phyloP scores from a whole-genome alignment of 2,797 vertebrate genomes.

The Sitta carolinensis region DNA sequence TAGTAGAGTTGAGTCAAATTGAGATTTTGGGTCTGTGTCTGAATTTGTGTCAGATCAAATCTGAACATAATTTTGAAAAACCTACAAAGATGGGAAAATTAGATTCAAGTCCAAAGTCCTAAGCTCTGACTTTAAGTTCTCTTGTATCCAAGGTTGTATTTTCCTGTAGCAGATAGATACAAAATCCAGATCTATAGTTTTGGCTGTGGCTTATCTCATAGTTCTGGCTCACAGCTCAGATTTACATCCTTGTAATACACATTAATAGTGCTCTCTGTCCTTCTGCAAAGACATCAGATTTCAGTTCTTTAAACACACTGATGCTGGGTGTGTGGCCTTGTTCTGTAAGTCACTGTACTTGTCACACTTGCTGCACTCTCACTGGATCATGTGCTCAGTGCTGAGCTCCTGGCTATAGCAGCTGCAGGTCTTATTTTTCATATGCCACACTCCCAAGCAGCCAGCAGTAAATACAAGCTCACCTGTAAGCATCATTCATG shows the following conservation, averaged over 20 bases:
- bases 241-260: background rate
- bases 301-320: conserved; percentile 26
- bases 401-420: background rate
- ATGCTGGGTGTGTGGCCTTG: conserved; percentile 6
- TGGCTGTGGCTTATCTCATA: background rate
- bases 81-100: background rate
- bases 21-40: background rate
- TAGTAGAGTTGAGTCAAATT: background rate
- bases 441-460: background rate
- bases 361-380: background rate
- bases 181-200: background rate
- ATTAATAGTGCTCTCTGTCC: background rate
- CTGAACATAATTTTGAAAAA: background rate
- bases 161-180: background rate
- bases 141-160: background rate
- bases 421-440: conserved; percentile 9
- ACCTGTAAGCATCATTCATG: background rate
- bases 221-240: background rate
- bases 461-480: background rate
- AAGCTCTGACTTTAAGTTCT: background rate
- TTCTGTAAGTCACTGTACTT: conserved; percentile 32
- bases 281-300: conserved; percentile 12
- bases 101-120: background rate
- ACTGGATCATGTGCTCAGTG: background rate
- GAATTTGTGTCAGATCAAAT: background rate